Base-by-base conservation (phyloP, 2,888 invertebrate genomes). In the Oegoconia quadripuncta region DNA sequence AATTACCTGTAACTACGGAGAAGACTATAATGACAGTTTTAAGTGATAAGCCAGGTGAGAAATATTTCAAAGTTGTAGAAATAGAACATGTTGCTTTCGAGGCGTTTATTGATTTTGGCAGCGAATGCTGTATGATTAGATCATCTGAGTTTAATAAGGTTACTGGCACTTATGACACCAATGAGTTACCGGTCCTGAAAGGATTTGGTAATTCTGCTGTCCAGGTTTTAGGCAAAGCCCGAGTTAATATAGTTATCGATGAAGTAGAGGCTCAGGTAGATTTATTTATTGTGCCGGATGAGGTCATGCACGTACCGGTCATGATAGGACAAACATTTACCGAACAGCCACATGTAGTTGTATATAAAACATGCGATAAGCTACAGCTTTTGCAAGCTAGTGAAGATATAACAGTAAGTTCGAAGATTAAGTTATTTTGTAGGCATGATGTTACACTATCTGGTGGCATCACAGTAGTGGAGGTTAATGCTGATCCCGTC, bases 271-370 rank as follows among this genome's bases (percentile, higher is more conserved):
- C 48, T 4, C 9, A 8, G 2, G 13, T 23, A 1, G 33, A 41
- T 2, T 1, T 36, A 9, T 36, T 12, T 8, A 27, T 41, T n/a
- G 40, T 41, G 12, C 13, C 31, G 6, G 40, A 41, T 27, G 2
- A 15, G 3, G 22, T 32, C 1, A 7, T 41, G 1, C 11, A 16
- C 1, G 16, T 12, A 1, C 14, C 35, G 7, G 25, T 42, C 2
- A 14, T 23, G 12, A n/a, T 40, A 18, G 31, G 36, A 1, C 39
- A 41, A 5, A 13, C 25, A 6, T 41, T 41, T 32, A 41, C 40
- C 6, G 40, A 41, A 28, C 8, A 25, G 3, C 40, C 40, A 2
- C 7, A n/a, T n/a, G 22, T 41, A 3, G 4, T 27, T 2, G 32
- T 41, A 7, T 25, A 27, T 1, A 41, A 41, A 22, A 41, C 40